These are phyloP conservation scores for Phocides pigmalion DNA, from an alignment of 1,140 invertebrate genomes.

Conservation along the genomic window DNA sequence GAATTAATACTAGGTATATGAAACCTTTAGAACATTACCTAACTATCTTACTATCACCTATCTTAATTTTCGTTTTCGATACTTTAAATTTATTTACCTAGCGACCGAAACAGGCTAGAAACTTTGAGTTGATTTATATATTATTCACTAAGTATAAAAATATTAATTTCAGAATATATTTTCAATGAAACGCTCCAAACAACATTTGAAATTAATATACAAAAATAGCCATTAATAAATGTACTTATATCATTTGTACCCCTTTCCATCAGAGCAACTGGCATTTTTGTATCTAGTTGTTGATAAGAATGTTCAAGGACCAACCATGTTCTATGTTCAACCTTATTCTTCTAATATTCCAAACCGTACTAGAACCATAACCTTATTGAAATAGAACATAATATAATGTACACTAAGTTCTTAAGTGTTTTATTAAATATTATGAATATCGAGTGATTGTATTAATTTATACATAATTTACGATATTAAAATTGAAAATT, in stretches of 20 bases:
- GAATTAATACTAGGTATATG: constrained; percentile 23
- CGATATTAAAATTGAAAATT: too few relatives aligned
- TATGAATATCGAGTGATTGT: too few relatives aligned
- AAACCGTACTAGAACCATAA: constrained; percentile 19
- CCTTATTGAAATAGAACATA: background rate
- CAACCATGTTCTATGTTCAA: background rate
- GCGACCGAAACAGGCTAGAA: constrained; percentile 38
- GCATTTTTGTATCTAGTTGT: constrained; percentile 36
- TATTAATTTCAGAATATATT: constrained; percentile 77
- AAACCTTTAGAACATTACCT: constrained; percentile 28
- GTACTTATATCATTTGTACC: constrained; percentile 75
- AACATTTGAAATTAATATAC: constrained; percentile 70
- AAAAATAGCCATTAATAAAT: constrained; percentile 75
- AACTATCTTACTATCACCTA: constrained; percentile 24
- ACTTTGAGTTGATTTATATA: constrained; percentile 48
- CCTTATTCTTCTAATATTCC: constrained; percentile 1
- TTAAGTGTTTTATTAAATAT: too few relatives aligned
- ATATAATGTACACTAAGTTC: too few relatives aligned
- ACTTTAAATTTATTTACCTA: constrained; percentile 19
- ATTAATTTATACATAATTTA: too few relatives aligned
- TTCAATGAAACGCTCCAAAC: constrained; percentile 62
- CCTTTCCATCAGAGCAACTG: constrained; percentile 80
- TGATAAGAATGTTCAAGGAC: background rate
- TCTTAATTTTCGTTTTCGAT: constrained; percentile 19
- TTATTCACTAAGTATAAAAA: constrained; percentile 79